Evolutionary conservation across 2,797 vertebrate genomes (phyloP).

Genomic region (Sciaenops ocellatus): DNA sequence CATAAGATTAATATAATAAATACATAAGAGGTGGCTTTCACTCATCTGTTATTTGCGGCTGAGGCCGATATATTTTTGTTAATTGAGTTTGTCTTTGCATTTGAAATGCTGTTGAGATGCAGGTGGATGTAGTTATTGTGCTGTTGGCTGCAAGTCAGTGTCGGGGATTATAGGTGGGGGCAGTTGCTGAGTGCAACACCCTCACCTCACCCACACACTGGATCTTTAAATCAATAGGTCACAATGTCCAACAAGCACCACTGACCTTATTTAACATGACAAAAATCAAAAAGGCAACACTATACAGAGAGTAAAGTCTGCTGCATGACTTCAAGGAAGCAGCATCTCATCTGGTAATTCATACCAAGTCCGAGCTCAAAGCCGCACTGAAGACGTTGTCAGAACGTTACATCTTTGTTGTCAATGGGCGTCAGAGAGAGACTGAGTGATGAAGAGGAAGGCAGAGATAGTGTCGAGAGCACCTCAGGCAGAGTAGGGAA

Average conservation of each 20-base stretch:
- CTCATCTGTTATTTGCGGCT: too few relatives aligned
- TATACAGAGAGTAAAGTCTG: background rate
- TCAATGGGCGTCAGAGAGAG: slow-evolving; percentile 18
- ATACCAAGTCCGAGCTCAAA: slow-evolving; percentile 21
- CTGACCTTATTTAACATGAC: slow-evolving; percentile 5
- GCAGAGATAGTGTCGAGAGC: background rate
- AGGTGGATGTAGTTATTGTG: too few relatives aligned
- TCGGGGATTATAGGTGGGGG: too few relatives aligned
- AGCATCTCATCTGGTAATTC: slow-evolving; percentile 23
- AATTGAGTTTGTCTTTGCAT: too few relatives aligned
- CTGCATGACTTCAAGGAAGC: background rate
- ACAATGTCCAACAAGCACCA: background rate
- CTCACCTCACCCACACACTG: too few relatives aligned
- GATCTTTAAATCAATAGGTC: background rate
- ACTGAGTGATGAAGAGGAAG: slow-evolving; percentile 3
- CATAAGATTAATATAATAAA: too few relatives aligned
- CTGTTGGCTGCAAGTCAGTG: too few relatives aligned
- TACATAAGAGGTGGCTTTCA: too few relatives aligned
- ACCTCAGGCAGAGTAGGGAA: slow-evolving; percentile 17
- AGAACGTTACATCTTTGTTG: slow-evolving; percentile 7
- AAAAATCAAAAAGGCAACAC: background rate
- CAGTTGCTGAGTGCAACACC: too few relatives aligned
- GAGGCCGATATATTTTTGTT: too few relatives aligned
- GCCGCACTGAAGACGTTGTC: slow-evolving; percentile 6
- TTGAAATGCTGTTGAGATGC: too few relatives aligned